Evolutionary conservation across 2,888 invertebrate genomes (phyloP).

Genomic region (Noctua janthina): DNA sequence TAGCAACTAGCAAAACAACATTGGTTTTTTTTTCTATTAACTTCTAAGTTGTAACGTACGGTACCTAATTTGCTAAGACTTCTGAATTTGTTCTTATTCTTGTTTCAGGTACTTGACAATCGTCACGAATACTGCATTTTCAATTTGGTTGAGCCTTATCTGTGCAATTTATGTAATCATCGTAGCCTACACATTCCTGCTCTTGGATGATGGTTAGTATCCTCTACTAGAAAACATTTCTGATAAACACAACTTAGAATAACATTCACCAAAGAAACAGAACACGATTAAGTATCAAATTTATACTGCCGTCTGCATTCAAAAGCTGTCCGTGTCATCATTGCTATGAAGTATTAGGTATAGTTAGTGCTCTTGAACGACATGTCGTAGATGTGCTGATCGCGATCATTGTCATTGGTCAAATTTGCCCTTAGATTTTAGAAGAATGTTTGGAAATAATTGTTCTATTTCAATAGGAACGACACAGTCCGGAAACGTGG

Average conservation of each 20-base stretch:
- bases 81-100: slow-evolving; percentile 1
- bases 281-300: background rate
- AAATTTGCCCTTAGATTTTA: background rate
- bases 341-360: background rate
- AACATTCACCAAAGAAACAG: background rate
- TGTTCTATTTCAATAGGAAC: slow-evolving; percentile 77
- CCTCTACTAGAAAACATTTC: background rate
- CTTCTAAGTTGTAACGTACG: background rate
- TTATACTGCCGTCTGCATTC: background rate
- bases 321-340: background rate
- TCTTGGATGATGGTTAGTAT: slow-evolving; percentile 89
- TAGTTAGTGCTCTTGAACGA: background rate
- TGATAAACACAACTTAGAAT: background rate
- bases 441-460: background rate
- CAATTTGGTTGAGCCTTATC: slow-evolving; percentile 92
- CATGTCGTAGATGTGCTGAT: background rate
- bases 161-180: slow-evolving; percentile 91
- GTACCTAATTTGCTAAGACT: background rate
- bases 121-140: slow-evolving; percentile 91
- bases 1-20: background rate
- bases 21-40: background rate
- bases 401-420: background rate
- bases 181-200: slow-evolving; percentile 92
- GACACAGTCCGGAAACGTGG: slow-evolving; percentile 92
- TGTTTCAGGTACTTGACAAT: slow-evolving; percentile 90